Evolutionary conservation across 1,140 invertebrate genomes (phyloP).

Genomic region (Drosophila yakuba): DNA sequence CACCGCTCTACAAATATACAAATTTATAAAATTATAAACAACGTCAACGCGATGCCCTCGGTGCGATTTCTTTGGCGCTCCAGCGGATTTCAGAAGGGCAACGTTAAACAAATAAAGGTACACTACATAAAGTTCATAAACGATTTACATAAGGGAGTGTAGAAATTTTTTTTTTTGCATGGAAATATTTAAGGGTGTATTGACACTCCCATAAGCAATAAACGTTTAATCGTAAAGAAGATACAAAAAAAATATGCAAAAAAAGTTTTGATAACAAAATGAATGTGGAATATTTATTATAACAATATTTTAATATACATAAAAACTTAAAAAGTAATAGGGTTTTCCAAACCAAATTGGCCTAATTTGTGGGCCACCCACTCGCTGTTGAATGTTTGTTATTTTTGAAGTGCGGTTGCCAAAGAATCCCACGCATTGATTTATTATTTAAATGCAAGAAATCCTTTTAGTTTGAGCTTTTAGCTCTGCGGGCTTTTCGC

Average conservation of each 20-base stretch:
- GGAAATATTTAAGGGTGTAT: background rate
- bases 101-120: conserved; percentile 64
- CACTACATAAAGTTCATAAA: background rate
- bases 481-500: conserved; percentile 30
- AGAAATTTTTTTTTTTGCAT: background rate
- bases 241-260: no score
- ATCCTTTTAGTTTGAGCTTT: conserved; percentile 67
- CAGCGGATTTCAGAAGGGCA: conserved; percentile 59
- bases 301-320: no score
- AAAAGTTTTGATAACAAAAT: no score
- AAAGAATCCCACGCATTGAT: conserved; percentile 58
- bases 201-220: no score
- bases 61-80: conserved; percentile 70
- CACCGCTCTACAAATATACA: conserved; percentile 24
- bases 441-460: conserved; percentile 72
- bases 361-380: conserved; percentile 41
- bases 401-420: conserved; percentile 5
- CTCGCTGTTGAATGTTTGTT: background rate
- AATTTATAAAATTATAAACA: conserved; percentile 23
- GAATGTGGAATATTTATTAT: background rate
- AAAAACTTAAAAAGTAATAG: no score
- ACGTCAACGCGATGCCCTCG: conserved; percentile 54
- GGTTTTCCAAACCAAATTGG: conserved; percentile 36
- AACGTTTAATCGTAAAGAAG: no score
- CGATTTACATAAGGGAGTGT: background rate